Percentiles rank a stretch among this genome's conserved stretches.
Conservation (phyloP, 2,113 vertebrate species). For the Zeus faber region DNA sequence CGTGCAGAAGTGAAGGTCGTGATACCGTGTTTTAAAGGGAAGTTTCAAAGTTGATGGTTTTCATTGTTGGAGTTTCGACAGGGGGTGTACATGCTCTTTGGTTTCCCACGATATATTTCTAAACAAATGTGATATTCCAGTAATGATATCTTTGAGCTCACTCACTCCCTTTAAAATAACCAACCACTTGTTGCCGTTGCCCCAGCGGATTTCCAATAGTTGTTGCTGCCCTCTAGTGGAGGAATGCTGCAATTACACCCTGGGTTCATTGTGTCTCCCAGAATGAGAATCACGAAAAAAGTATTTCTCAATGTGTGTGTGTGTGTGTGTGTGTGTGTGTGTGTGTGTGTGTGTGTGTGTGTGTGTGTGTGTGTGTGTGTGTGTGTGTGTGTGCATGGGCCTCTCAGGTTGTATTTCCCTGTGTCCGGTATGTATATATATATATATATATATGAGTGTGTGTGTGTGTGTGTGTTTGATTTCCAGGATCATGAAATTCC, state of each 20-base stretch:
- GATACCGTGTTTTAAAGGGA: not conserved
- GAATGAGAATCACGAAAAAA: too few species aligned
- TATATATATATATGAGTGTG: not conserved
- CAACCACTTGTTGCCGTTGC: too few species aligned
- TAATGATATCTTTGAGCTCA: not conserved
- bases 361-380: not conserved
- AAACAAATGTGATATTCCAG: not conserved
- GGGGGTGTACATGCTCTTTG: slow-evolving; percentile 1
- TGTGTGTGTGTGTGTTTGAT: not conserved
- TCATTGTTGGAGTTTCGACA: not conserved
- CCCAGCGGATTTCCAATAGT: too few species aligned
- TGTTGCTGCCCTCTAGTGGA: slow-evolving; percentile 58
- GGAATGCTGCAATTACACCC: slow-evolving; percentile 2
- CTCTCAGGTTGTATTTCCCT: not conserved
- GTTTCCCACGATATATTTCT: slow-evolving; percentile 34
- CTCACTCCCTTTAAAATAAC: not conserved
- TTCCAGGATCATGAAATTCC: slow-evolving; percentile 99
- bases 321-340: not conserved
- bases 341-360: not conserved
- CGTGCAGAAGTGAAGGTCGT: slow-evolving; percentile 1
- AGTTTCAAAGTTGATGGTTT: not conserved
- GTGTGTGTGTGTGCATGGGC: not conserved
- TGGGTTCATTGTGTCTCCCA: too few species aligned
- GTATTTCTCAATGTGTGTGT: not conserved
- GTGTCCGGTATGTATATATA: not conserved